A percentile compares a stretch with the other conserved stretches of the same genome.
phyloP scores from a whole-genome alignment of 2,113 vertebrate species.

The Apteryx mantelli region DNA sequence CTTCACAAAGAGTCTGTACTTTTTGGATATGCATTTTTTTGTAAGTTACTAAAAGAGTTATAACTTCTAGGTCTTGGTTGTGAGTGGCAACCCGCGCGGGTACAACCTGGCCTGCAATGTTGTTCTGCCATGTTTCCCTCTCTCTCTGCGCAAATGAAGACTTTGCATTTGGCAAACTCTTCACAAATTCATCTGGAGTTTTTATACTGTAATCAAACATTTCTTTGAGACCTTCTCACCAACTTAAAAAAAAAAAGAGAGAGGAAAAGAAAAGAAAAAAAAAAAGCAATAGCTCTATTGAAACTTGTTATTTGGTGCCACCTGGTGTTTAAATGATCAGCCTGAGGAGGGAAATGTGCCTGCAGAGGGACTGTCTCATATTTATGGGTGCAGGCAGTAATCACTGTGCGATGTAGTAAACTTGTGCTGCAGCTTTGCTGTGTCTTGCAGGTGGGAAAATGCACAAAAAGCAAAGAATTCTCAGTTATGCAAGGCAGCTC shows the following conservation, averaged over 20 bases:
- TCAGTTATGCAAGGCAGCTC: fast-evolving
- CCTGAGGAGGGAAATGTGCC: background rate
- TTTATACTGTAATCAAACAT: background rate
- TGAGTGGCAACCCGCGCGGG: background rate
- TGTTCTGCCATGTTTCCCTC: fast-evolving
- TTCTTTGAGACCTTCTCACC: background rate
- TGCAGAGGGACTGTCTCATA: fast-evolving
- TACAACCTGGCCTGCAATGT: fast-evolving
- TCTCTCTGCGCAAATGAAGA: fast-evolving
- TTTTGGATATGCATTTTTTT: fast-evolving
- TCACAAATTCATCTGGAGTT: background rate
- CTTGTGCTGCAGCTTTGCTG: background rate
- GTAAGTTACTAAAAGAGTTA: background rate
- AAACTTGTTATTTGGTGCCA: constrained; percentile 71
- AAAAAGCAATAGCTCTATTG: fast-evolving
- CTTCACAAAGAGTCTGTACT: background rate
- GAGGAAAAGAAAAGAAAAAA: too few species aligned
- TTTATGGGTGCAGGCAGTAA: fast-evolving
- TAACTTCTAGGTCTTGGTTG: background rate
- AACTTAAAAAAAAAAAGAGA: background rate
- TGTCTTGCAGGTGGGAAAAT: fast-evolving
- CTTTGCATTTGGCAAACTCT: background rate
- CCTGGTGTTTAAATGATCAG: constrained; percentile 40
- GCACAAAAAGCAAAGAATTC: fast-evolving
- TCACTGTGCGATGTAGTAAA: fast-evolving